Conservation (phyloP, 2,113 vertebrate genomes). For the Pseudorhombus dupliciocellatus region DNA sequence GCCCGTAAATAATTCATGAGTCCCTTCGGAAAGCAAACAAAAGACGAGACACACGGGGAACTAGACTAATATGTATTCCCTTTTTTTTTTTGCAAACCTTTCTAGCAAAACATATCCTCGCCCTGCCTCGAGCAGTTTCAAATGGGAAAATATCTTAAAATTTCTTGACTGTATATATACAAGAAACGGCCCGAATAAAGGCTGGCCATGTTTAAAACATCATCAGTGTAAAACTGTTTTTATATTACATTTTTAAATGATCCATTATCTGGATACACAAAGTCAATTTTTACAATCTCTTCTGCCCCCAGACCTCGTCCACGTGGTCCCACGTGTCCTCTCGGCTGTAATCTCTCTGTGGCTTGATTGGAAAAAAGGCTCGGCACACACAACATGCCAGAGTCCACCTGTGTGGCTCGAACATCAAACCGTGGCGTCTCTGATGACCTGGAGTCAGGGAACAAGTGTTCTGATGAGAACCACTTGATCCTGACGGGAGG, state of each 20-base stretch:
- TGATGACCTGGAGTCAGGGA: conserved; percentile 12
- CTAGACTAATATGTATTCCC: background rate
- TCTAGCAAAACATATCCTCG: background rate
- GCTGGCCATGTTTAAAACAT: background rate
- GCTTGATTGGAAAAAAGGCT: background rate
- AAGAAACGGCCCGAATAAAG: too few species aligned
- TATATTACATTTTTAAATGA: too few species aligned
- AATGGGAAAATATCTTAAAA: background rate
- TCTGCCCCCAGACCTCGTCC: too few species aligned
- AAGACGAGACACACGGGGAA: accelerated
- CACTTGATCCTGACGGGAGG: conserved; percentile 13
- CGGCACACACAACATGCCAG: background rate
- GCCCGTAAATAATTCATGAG: background rate
- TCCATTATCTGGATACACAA: background rate
- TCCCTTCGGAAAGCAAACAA: background rate
- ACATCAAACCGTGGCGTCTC: background rate
- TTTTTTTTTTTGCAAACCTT: background rate
- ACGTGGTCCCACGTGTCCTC: too few species aligned
- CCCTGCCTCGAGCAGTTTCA: background rate
- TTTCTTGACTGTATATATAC: too few species aligned
- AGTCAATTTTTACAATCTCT: background rate
- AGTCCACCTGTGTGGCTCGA: background rate
- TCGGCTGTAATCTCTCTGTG: too few species aligned
- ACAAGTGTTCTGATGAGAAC: conserved; percentile 21
- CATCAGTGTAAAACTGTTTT: too few species aligned